Evolutionary conservation across 2,888 invertebrate genomes (phyloP).

Genomic region (Phengaris arion): DNA sequence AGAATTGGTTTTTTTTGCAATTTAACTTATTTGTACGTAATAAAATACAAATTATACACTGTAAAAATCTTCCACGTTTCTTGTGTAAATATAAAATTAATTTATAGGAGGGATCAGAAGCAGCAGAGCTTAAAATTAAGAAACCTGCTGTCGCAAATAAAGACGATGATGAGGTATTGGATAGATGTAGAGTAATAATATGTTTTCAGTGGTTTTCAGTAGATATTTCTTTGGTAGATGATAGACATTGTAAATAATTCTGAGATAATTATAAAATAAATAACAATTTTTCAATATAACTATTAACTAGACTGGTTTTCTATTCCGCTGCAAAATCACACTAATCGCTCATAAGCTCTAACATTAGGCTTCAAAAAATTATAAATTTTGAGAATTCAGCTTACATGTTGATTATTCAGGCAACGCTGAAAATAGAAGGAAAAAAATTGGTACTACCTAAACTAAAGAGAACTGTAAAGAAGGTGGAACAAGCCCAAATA

Average conservation of each 20-base stretch:
- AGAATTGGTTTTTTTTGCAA: neutral
- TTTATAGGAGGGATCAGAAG: slow-evolving; percentile 69
- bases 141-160: slow-evolving; percentile 72
- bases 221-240: neutral
- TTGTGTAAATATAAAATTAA: slow-evolving; percentile 34
- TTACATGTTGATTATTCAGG: slow-evolving; percentile 67
- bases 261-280: slow-evolving; percentile 64
- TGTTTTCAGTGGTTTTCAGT: slow-evolving; percentile 27
- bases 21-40: neutral
- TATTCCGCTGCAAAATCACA: slow-evolving; percentile 49
- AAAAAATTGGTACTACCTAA: slow-evolving; percentile 74
- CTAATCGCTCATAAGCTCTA: slow-evolving; percentile 55
- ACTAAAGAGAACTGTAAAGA: slow-evolving; percentile 72
- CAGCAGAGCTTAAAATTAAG: slow-evolving; percentile 73
- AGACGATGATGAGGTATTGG: slow-evolving; percentile 66
- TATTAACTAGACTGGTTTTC: slow-evolving; percentile 35
- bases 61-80: neutral
- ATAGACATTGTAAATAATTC: slow-evolving; percentile 37
- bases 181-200: slow-evolving; percentile 37
- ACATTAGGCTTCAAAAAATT: slow-evolving; percentile 48
- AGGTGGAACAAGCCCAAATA: slow-evolving; percentile 61
- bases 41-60: neutral
- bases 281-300: slow-evolving; percentile 25
- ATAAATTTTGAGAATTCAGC: slow-evolving; percentile 52
- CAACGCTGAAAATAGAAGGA: slow-evolving; percentile 66